Percentiles rank a stretch among this genome's conserved stretches.
Evolutionary conservation across 2,797 vertebrate genomes (phyloP).

Genomic region (Anableps anableps): DNA sequence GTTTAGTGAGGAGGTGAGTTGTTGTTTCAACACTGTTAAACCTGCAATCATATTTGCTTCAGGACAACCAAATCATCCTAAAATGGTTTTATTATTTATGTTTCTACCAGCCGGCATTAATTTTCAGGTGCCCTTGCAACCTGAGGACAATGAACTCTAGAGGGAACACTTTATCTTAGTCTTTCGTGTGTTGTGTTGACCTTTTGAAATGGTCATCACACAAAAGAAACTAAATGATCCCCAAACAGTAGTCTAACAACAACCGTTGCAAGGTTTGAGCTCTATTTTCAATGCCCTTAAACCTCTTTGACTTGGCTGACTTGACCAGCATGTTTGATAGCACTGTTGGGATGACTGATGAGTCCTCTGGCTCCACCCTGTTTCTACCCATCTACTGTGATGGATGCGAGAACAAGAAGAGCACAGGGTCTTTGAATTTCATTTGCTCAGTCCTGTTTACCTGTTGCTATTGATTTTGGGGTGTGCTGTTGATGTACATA

Average conservation of each 20-base stretch:
- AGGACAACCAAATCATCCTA: slow-evolving; percentile 24
- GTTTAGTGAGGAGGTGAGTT: slow-evolving; percentile 9
- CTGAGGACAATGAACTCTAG: slow-evolving; percentile 1
- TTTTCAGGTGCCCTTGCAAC: slow-evolving; percentile 23
- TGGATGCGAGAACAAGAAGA: slow-evolving; percentile 72
- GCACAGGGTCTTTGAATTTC: slow-evolving; percentile 75
- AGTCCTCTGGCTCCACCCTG: slow-evolving; percentile 59
- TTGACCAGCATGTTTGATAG: slow-evolving; percentile 56
- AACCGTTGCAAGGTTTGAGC: slow-evolving; percentile 27
- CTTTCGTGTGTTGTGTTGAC: slow-evolving; percentile 9
- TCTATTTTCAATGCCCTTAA: slow-evolving; percentile 28
- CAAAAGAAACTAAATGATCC: slow-evolving; percentile 15
- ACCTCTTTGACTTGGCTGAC: slow-evolving; percentile 41
- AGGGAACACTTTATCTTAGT: slow-evolving; percentile 15
- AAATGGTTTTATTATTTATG: slow-evolving; percentile 27
- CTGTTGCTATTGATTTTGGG: slow-evolving; percentile 74
- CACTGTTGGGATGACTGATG: slow-evolving; percentile 65
- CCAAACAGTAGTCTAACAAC: slow-evolving; percentile 11
- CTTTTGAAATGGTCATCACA: slow-evolving; percentile 15
- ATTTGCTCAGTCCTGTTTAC: slow-evolving; percentile 75
- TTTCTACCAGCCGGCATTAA: slow-evolving; percentile 24
- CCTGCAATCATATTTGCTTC: slow-evolving; percentile 32
- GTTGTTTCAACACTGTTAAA: slow-evolving; percentile 29
- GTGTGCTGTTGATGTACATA: slow-evolving; percentile 46
- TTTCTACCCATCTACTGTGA: slow-evolving; percentile 65